Evolutionary conservation across 2,888 invertebrate species (phyloP).

Genomic region (Alloscopus bannaensis): DNA sequence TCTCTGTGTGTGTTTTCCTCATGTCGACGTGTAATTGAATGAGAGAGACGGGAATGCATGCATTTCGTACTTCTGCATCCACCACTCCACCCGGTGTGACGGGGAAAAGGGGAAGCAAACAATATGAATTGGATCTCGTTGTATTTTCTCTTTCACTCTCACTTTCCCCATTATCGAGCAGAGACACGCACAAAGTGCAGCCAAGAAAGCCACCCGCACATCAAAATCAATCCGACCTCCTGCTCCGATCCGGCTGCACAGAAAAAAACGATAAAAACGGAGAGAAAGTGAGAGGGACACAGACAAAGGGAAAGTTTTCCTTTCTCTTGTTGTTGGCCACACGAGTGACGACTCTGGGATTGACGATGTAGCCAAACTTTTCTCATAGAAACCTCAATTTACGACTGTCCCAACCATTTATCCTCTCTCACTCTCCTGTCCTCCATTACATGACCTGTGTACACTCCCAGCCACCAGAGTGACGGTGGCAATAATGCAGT

Average conservation of each 20-base stretch:
- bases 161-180: slow-evolving; percentile 9
- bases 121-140: slow-evolving; percentile 22
- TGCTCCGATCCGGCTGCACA: slow-evolving; percentile 23
- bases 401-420: slow-evolving; percentile 56
- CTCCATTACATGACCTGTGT: too few relatives aligned
- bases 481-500: too few relatives aligned
- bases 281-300: background rate
- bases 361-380: slow-evolving; percentile 44
- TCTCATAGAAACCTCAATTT: slow-evolving; percentile 57
- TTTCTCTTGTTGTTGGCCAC: background rate
- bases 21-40: slow-evolving; percentile 28
- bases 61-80: slow-evolving; percentile 22
- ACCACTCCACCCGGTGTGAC: too few relatives aligned
- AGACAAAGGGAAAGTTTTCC: slow-evolving; percentile 7
- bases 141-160: background rate
- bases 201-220: slow-evolving; percentile 22
- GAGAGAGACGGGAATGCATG: background rate
- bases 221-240: slow-evolving; percentile 44
- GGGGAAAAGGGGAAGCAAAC: slow-evolving; percentile 1
- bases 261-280: slow-evolving; percentile 5
- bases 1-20: background rate
- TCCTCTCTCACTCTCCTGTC: slow-evolving; percentile 31
- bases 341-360: slow-evolving; percentile 18
- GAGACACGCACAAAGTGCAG: background rate
- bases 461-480: too few relatives aligned